Evolutionary conservation across 1,140 invertebrate genomes (phyloP).

Genomic region (Plutomurus gul): DNA sequence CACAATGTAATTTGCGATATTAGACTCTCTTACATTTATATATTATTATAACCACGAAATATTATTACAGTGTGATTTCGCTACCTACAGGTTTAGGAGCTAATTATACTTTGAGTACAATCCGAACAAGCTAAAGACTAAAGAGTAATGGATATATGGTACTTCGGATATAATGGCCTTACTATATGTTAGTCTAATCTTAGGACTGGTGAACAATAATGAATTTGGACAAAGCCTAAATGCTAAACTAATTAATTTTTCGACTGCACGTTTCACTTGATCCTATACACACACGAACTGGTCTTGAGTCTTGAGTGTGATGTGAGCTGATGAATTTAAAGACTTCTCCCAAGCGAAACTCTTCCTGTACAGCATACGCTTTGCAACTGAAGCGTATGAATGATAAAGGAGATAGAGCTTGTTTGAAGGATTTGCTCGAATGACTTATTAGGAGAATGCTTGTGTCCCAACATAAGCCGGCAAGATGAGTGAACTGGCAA

Average conservation of each 20-base stretch:
- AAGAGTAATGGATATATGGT: background rate
- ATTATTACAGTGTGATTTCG: background rate
- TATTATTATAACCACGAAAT: too few relatives aligned
- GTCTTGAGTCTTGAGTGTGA: background rate
- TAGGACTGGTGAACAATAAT: background rate
- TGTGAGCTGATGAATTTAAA: background rate
- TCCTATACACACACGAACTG: background rate
- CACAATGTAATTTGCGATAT: too few relatives aligned
- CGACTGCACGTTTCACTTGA: slow-evolving; percentile 5
- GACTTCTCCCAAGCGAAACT: background rate
- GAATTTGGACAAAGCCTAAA: background rate
- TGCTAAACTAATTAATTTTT: slow-evolving; percentile 28
- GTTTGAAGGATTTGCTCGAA: background rate
- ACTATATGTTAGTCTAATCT: background rate
- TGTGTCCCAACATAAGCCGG: background rate
- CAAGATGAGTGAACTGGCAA: background rate
- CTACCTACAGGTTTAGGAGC: background rate
- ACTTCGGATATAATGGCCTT: too few relatives aligned
- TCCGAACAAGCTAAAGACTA: background rate
- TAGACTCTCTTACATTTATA: too few relatives aligned
- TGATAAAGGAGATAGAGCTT: background rate
- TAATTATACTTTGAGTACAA: background rate
- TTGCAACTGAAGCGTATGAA: background rate
- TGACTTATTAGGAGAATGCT: background rate
- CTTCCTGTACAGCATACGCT: background rate